phyloP scores from a whole-genome alignment of 2,888 invertebrate genomes.

The Callimorpha dominula region DNA sequence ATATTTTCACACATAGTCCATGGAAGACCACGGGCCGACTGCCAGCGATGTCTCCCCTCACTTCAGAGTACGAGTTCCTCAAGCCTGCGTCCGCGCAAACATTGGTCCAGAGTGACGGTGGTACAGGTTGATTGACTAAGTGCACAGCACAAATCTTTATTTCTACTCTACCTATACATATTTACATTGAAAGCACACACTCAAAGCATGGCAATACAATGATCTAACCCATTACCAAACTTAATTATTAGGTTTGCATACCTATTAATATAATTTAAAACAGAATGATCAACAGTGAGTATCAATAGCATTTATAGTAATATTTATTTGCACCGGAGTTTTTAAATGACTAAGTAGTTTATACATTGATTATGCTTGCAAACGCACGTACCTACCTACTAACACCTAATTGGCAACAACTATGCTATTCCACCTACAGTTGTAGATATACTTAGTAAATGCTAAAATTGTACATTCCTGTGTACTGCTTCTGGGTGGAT shows the following conservation, averaged over 20 bases:
- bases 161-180: neutral
- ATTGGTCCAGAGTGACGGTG: slow-evolving; percentile 69
- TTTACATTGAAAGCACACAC: neutral
- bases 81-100: slow-evolving; percentile 68
- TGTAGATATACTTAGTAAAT: neutral
- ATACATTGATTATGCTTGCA: neutral
- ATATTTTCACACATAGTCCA: slow-evolving; percentile 58
- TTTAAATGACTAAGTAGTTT: neutral
- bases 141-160: slow-evolving; percentile 64
- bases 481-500: too few relatives aligned
- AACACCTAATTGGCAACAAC: neutral
- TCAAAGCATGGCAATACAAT: neutral
- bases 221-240: neutral
- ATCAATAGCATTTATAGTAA: neutral
- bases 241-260: neutral
- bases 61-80: slow-evolving; percentile 73
- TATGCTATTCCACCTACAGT: neutral
- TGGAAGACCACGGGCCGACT: slow-evolving; percentile 73
- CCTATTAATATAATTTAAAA: neutral
- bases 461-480: neutral
- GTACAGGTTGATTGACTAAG: slow-evolving; percentile 72
- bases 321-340: neutral
- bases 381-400: neutral
- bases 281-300: neutral
- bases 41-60: slow-evolving; percentile 54